These are phyloP conservation scores for Sylvicola fuscatus DNA, from an alignment of 2,888 invertebrate genomes.

Conservation along the genomic window DNA sequence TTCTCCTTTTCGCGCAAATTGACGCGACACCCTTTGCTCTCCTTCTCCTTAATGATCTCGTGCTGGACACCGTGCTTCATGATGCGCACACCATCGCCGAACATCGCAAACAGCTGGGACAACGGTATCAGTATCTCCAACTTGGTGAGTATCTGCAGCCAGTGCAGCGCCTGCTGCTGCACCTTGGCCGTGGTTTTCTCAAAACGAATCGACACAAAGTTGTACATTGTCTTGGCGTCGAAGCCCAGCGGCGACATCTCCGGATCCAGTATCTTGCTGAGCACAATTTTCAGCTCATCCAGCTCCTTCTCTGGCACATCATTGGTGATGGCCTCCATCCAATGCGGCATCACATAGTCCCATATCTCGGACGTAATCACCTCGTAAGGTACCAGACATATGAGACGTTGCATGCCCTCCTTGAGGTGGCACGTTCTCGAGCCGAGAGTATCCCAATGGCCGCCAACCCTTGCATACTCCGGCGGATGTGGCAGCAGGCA, in stretches of 20 bases:
- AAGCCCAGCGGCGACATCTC: conserved; percentile 91
- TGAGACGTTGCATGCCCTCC: conserved; percentile 83
- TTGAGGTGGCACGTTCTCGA: conserved; percentile 78
- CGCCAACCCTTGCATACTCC: conserved; percentile 87
- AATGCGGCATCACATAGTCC: conserved; percentile 97
- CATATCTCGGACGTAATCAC: conserved; percentile 91
- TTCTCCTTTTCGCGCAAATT: conserved; percentile 13
- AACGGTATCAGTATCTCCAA: conserved; percentile 80
- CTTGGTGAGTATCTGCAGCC: conserved; percentile 72
- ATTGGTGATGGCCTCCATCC: conserved; percentile 94
- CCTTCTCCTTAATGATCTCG: conserved; percentile 25
- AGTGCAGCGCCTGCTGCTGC: conserved; percentile 72
- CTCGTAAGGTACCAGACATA: conserved; percentile 94
- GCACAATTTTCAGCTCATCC: conserved; percentile 58
- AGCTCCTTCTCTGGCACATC: conserved; percentile 81
- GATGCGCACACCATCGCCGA: conserved; percentile 65
- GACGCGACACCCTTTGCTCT: conserved; percentile 14
- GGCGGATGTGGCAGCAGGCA: conserved; percentile 92
- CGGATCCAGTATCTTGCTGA: conserved; percentile 87
- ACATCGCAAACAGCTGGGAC: conserved; percentile 70
- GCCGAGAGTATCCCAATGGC: conserved; percentile 85
- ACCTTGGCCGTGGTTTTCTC: conserved; percentile 57
- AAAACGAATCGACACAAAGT: conserved; percentile 77
- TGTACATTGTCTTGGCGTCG: conserved; percentile 85
- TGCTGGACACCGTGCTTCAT: conserved; percentile 36